A percentile compares a stretch with the other conserved stretches of the same genome.
phyloP scores from a whole-genome alignment of 53 echinoderm and acorn worm species.

The Hippasteria phrygiana region DNA sequence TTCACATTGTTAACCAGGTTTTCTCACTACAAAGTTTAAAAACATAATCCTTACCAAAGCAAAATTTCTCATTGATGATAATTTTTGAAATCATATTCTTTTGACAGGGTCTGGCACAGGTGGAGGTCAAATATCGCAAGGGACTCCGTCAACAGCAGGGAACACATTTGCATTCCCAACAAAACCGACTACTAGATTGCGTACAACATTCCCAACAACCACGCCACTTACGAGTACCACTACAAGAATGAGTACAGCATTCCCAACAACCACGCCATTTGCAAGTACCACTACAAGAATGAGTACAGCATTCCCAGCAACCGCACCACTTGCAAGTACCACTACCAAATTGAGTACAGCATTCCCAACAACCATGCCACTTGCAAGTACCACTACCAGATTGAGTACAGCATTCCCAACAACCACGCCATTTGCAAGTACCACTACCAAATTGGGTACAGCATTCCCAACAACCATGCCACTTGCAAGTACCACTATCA shows the following conservation, averaged over 20 bases:
- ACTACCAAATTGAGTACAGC: not conserved
- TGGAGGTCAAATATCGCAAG: not conserved
- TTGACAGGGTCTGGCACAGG: not conserved
- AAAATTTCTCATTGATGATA: too few relatives aligned
- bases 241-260: not conserved
- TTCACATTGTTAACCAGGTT: too few relatives aligned
- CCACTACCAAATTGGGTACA: too few relatives aligned
- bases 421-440: too few relatives aligned
- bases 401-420: too few relatives aligned
- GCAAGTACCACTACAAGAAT: not conserved
- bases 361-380: not conserved
- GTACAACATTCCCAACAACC: conserved; percentile 24
- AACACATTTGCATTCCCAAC: not conserved
- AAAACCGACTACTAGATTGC: not conserved
- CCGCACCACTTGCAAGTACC: not conserved
- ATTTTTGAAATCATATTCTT: not conserved
- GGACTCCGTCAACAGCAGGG: not conserved
- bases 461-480: too few relatives aligned
- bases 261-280: conserved; percentile 5
- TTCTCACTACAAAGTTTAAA: too few relatives aligned
- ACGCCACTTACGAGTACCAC: not conserved
- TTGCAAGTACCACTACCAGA: not conserved
- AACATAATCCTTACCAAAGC: too few relatives aligned
- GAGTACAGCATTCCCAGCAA: conserved; percentile 16
- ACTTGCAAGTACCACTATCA: too few relatives aligned